Base-by-base conservation (phyloP, 2,797 vertebrate genomes). In the Paedocypris micromegethes region DNA sequence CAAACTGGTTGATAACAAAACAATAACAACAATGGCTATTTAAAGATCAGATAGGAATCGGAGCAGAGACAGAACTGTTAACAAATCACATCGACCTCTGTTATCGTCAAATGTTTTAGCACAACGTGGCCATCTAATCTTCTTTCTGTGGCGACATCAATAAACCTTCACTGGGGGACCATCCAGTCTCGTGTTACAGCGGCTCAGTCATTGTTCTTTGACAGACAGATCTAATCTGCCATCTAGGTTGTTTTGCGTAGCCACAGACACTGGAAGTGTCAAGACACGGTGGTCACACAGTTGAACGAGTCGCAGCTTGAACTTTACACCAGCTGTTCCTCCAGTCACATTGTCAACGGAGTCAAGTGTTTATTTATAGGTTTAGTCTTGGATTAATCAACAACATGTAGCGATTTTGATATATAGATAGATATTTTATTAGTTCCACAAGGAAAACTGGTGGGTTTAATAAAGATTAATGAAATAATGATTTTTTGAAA, bases 111-210 rank as follows among this genome's bases (percentile, higher is more conserved):
- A 51, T 58, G 41, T 59, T 77, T 69, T 64, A 9, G 38, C 46
- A 58, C 53, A 64, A 55, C 50, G 9, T 67, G 7, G 59, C 72
- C 51, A 72, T 67, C 66, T 66, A 6, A 80, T 78, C 54, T 68
- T 52, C 58, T 78, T 82, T 74, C 88, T 84, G 83, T 62, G 80
- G 81, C 76, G 90, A 90, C 84, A 68, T 60, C 73, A 69, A 48
- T 77, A 67, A 79, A 86, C 73, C 79, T 81, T 72, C 78, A 72
- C 64, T 23, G 79, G 51, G 70, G 69, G 68, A 5, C 62, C 74
- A 78, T 76, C 82, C 85, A 82, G 61, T 75, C 84, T 84, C 51
- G 66, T 78, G 83, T 77, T 74, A 74, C 73, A 71, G 72, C 68
- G 39, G 48, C 73, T 79, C 73, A 70, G 66, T 54, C 68, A 74